Base-by-base conservation (phyloP, 2,797 vertebrate genomes). In the Schizothorax lantsangensis region DNA sequence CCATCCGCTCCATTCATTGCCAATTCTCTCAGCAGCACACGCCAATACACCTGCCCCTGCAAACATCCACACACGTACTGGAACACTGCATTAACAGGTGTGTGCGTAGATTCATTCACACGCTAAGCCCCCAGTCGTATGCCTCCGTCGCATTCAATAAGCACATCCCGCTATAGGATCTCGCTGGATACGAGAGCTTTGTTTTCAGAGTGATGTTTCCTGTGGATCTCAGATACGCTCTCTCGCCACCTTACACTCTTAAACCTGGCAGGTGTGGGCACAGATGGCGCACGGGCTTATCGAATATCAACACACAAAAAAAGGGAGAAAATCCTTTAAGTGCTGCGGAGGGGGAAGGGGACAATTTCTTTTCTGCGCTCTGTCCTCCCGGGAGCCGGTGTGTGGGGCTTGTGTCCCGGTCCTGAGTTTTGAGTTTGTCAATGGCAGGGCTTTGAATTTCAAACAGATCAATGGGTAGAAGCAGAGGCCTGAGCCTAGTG, bases 401-500 rank as follows among this genome's bases (percentile, higher is more conserved):
- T 88, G 82, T 69, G 73, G 26, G 57, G 68, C 80, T 72, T 69
- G 64, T 57, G 71, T 11, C 88, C 72, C 86, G 45, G 66, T 87
- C 75, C 21, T 36, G 80, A 89, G 86, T 85, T 90, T 84, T 78
- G 66, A 88, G 86, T 86, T 88, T 86, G 92, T 94, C 92, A 87
- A 93, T 93, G 89, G 88, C 89, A 86, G 86, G 91, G 93, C 93
- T 94, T 92, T 92, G 91, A 93, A 90, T 95, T 94, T 94, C 90
- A 93, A 94, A 93, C 93, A 94, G 94, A 95, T 96, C 94, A 93
- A 95, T 95, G 94, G 83, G 86, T 79, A 91, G 91, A 89, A 91
- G 92, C 85, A 88, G 89, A 91, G 90, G 90, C 90, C 36, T 79
- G 87, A 93, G 93, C 90, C 30, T 89, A 88, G 92, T 82, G 59